Base-by-base conservation (phyloP, 2,113 vertebrate species). In the Lota lota region DNA sequence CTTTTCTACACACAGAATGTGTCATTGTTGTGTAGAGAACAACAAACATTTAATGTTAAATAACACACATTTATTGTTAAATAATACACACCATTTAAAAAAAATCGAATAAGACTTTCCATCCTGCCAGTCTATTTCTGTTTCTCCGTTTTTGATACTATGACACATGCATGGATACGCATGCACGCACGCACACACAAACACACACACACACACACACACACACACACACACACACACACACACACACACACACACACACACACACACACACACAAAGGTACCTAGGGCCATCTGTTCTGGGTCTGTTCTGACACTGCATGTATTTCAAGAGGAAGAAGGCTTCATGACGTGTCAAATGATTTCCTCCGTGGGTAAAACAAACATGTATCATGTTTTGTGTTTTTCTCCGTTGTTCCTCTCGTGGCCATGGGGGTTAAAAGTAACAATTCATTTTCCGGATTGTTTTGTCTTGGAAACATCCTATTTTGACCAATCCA, bases 251-350 rank as follows among this genome's bases (percentile, higher is more conserved):
- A 63, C 53, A 21, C 54, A 22, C 66, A 57, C 50, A 64, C 36
- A 47, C 20, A 15, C 59, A 60, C 58, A 22, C 20, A 15, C 56
- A 61, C 61, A 59, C 33, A 68, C 40, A 80, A 77, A 87, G 67
- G 78, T 79, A 77, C 74, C 79, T 67, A 66, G 68, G 81, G 69
- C 88, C 89, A 90, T 89, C 85, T 89, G 88, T n/a, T n/a, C n/a
- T n/a, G n/a, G n/a, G n/a, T 87, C 84, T 85, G 84, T 75, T 80
- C 79, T 86, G 78, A 83, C 71, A 61, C 70, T 85, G 80, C 74
- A 77, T 66, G 76, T 88, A 69, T 79, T 61, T 33, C 66, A 72
- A 81, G 77, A 85, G 80, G 88, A 87, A 83, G 72, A 81, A 74
- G 63, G 67, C 67, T 60, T 83, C 63, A 28, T 82, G 81, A 87